A percentile compares a stretch with the other conserved stretches of the same genome.
These are phyloP conservation scores for Sinhomidia bicolor DNA, from an alignment of 2,888 invertebrate genomes.

Conservation along the genomic window DNA sequence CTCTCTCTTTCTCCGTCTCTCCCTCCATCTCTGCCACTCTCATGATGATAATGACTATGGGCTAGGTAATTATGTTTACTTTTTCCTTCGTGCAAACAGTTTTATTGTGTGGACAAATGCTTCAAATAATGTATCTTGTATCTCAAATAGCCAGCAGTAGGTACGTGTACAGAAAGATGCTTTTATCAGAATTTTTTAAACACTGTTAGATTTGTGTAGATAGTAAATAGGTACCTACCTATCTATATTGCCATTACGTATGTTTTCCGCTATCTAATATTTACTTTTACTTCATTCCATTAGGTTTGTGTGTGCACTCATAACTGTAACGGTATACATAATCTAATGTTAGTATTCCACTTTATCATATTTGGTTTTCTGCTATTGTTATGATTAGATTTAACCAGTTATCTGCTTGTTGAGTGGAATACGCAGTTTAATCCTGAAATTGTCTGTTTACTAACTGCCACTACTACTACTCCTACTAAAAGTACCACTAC, in stretches of 20 bases:
- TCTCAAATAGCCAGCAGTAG: no score
- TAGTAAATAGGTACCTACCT: no score
- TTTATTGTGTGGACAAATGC: neutral
- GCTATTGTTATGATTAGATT: neutral
- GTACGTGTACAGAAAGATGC: no score
- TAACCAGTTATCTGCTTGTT: neutral
- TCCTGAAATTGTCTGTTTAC: slow-evolving; percentile 18
- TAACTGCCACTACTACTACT: neutral
- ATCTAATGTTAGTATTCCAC: no score
- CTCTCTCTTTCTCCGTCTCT: no score
- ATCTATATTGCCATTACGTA: no score
- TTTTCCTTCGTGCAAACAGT: neutral
- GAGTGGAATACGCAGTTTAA: neutral
- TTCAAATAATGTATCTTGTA: neutral
- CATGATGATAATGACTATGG: slow-evolving; percentile 9
- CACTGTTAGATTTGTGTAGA: no score
- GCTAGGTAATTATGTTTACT: slow-evolving; percentile 33
- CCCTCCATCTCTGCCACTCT: neutral
- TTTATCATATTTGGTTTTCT: neutral
- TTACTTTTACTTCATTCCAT: no score
- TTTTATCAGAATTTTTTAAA: no score
- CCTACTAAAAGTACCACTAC: neutral
- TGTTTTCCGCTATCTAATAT: no score
- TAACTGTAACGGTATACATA: no score
- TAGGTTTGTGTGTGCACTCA: no score